Percentiles rank a stretch among this genome's conserved stretches.
phyloP scores from a whole-genome alignment of 2,888 invertebrate genomes.

The Cyclophora albipunctata region DNA sequence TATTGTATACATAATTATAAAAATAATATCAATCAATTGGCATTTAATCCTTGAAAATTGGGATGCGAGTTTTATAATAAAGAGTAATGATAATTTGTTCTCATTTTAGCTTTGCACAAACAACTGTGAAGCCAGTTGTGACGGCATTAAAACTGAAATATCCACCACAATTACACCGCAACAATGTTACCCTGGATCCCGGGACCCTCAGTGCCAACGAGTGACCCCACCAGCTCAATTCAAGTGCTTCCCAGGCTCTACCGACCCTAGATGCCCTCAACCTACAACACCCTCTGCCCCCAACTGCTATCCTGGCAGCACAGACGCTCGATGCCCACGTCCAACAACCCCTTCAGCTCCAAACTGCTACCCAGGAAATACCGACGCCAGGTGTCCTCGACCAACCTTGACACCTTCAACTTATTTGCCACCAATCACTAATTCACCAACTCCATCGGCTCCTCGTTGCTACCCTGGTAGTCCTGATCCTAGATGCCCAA shows the following conservation, averaged over 20 bases:
- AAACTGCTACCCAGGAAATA: slow-evolving; percentile 18
- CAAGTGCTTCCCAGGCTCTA: slow-evolving; percentile 41
- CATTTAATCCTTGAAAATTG: no score
- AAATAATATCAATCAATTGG: no score
- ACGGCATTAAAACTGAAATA: slow-evolving; percentile 40
- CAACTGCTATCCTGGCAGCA: slow-evolving; percentile 24
- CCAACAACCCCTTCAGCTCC: slow-evolving; percentile 25
- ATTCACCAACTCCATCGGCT: slow-evolving; percentile 14
- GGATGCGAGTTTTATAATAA: no score
- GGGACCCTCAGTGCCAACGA: slow-evolving; percentile 44
- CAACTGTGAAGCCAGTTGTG: slow-evolving; percentile 56
- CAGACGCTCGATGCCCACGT: slow-evolving; percentile 34
- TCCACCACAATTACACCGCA: slow-evolving; percentile 45
- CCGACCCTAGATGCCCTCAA: slow-evolving; percentile 35
- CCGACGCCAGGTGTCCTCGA: slow-evolving; percentile 22
- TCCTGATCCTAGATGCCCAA: slow-evolving; percentile 32
- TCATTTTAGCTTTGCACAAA: slow-evolving; percentile 54
- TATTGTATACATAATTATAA: no score
- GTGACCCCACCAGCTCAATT: slow-evolving; percentile 31
- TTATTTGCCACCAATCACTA: slow-evolving; percentile 4
- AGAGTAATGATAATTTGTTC: no score
- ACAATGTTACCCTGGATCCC: slow-evolving; percentile 46
- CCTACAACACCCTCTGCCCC: slow-evolving; percentile 32
- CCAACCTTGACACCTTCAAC: slow-evolving; percentile 17
- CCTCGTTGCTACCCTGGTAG: slow-evolving; percentile 47